phyloP scores from a whole-genome alignment of 2,113 vertebrate genomes.

The Lasiurus cinereus region DNA sequence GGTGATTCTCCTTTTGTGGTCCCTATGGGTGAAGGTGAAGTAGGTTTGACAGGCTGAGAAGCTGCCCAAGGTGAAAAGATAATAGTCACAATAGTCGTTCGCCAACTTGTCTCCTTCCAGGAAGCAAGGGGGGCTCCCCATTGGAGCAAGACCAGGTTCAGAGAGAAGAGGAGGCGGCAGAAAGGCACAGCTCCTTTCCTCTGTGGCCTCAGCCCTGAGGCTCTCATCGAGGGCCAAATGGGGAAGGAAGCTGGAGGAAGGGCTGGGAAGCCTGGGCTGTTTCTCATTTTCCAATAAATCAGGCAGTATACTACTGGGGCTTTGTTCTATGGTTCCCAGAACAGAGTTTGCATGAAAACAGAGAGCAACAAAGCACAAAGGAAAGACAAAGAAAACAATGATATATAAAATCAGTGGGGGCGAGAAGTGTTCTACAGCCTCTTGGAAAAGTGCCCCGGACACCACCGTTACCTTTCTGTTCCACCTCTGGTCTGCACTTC shows the following conservation, averaged over 20 bases:
- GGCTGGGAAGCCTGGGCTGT: rapidly evolving
- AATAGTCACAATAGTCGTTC: rapidly evolving
- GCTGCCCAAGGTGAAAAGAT: not conserved
- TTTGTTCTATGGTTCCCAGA: not conserved
- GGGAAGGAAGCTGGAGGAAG: constrained; percentile 8
- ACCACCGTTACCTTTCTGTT: too few species aligned
- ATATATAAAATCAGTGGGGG: not conserved
- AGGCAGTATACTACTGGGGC: not conserved
- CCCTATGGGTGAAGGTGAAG: not conserved
- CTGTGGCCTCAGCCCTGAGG: rapidly evolving
- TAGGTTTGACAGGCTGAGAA: not conserved
- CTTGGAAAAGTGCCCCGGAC: not conserved
- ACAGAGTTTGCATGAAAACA: not conserved
- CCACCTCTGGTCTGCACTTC: rapidly evolving
- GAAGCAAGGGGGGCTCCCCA: too few species aligned
- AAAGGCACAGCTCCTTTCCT: rapidly evolving
- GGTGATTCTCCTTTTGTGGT: not conserved
- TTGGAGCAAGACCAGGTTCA: too few species aligned
- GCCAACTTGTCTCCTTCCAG: too few species aligned
- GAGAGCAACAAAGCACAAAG: rapidly evolving
- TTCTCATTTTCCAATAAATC: not conserved
- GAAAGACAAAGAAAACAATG: not conserved
- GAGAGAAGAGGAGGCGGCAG: not conserved
- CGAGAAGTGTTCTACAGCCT: not conserved
- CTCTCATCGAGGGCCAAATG: not conserved